Evolutionary conservation across 2,113 vertebrate genomes (phyloP), one percentile per base, ranked within the genome.

Genomic region (Semnornis frantzii): DNA sequence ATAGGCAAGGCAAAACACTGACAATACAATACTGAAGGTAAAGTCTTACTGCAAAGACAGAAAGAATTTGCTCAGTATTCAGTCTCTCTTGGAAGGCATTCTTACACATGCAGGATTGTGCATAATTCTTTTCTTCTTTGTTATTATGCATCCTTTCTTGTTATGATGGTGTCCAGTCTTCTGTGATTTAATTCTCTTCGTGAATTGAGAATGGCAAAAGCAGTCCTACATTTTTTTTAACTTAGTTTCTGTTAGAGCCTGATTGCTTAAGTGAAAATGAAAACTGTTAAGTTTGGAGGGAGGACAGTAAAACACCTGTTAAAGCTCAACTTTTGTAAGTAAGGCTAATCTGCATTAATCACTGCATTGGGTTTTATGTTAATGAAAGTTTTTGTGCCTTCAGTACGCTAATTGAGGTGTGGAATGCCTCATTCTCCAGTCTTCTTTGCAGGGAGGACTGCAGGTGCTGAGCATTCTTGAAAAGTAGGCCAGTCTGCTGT

Each of bases 361-460:
- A 60, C 48, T 71, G 54, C 75, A 80, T 65, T 85, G 82, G 71
- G 57, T 77, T 74, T 90, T 81, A 91, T 90, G 90, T 86, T 95
- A 94, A 96, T 96, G 80, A 86, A 94, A 86, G 54, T 86, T 78
- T 96, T 94, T 94, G 89, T 96, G 78, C 82, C 68, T 76, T 85
- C 81, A 91, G 57, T 73, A 70, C 64, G 37, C 78, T 93, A 96
- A 94, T 79, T 96, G 80, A 95, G 83, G 62, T 85, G 64, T 80
- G 81, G 94, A 92, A 95, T 92, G 85, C 80, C 72, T 92, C 71
- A 77, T 92, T 95, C 82, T 87, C 42, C 75, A 74, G 73, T 27
- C 34, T 69, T 37, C 46, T 92, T 92, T 89, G 52, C 63, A 79
- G 34, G 64, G 62, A 39, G 18, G 94, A 44, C 91, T 92, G 87